These are phyloP conservation scores for Halictus ligatus DNA, from an alignment of 2,888 invertebrate genomes.

Conservation along the genomic window DNA sequence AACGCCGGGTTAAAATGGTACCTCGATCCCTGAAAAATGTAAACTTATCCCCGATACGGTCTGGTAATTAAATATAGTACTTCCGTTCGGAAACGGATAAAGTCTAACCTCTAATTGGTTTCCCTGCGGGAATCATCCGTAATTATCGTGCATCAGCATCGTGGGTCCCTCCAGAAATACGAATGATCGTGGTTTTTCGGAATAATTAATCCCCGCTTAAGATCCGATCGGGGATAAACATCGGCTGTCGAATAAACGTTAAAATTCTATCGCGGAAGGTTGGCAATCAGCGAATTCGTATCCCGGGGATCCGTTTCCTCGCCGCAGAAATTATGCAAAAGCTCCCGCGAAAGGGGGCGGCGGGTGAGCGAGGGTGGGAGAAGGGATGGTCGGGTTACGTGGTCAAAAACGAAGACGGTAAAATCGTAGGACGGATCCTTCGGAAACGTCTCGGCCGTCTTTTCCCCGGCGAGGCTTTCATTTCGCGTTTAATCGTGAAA, in stretches of 20 bases:
- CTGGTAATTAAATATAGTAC: neutral
- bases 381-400: neutral
- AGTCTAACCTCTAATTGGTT: neutral
- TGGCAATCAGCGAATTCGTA: conserved; percentile 6
- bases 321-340: conserved; percentile 11
- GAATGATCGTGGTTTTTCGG: neutral
- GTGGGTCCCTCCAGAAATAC: neutral
- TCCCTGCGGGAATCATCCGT: neutral
- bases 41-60: neutral
- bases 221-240: neutral
- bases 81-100: neutral
- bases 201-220: neutral
- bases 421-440: conserved; percentile 36
- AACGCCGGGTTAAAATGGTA: neutral
- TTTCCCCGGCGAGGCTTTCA: conserved; percentile 34
- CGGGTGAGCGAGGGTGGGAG: neutral
- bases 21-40: neutral
- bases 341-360: neutral
- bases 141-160: neutral
- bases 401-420: conserved; percentile 25
- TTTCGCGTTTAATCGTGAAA: conserved; percentile 59
- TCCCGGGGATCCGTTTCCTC: conserved; percentile 8
- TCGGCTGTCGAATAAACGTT: conserved; percentile 12
- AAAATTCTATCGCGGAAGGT: neutral
- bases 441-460: conserved; percentile 44